These are phyloP conservation scores for Papilio polyxenes DNA, from an alignment of 1,140 invertebrate genomes.

Conservation along the genomic window DNA sequence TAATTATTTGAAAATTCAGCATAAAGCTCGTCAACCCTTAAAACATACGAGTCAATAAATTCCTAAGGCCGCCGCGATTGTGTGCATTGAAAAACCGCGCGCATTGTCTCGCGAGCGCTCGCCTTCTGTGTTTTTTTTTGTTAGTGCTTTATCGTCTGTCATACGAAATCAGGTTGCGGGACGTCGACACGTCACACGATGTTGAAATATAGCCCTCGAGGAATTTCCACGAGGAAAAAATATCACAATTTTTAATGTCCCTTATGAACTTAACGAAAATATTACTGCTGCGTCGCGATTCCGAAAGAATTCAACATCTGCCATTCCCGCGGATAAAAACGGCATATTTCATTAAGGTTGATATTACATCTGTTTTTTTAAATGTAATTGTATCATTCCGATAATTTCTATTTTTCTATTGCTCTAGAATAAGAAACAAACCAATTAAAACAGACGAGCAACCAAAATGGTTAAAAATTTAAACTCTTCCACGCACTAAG, in stretches of 20 bases:
- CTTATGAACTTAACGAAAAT: conserved; percentile 37
- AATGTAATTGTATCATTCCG: background rate
- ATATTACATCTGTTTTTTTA: background rate
- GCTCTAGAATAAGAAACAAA: too few relatives aligned
- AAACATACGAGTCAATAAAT: conserved; percentile 72
- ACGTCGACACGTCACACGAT: conserved; percentile 36
- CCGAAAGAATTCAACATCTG: conserved; percentile 23
- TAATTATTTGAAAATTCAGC: background rate
- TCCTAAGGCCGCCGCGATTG: conserved; percentile 70
- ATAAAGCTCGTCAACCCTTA: conserved; percentile 11
- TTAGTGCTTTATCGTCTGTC: conserved; percentile 49
- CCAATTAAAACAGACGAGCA: too few relatives aligned
- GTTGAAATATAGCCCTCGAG: conserved; percentile 31
- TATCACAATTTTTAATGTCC: conserved; percentile 33
- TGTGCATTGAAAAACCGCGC: conserved; percentile 68
- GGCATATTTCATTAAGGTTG: background rate
- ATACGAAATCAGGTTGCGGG: conserved; percentile 50
- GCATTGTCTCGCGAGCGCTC: conserved; percentile 57
- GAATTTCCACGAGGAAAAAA: conserved; percentile 30
- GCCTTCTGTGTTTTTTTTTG: conserved; percentile 48
- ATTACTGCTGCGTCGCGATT: background rate
- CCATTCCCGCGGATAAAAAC: conserved; percentile 4
- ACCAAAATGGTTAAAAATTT: too few relatives aligned
- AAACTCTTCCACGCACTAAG: too few relatives aligned
- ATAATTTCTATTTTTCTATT: background rate